Evolutionary conservation across 2,113 vertebrate species (phyloP).

Genomic region (Heterocephalus glaber): DNA sequence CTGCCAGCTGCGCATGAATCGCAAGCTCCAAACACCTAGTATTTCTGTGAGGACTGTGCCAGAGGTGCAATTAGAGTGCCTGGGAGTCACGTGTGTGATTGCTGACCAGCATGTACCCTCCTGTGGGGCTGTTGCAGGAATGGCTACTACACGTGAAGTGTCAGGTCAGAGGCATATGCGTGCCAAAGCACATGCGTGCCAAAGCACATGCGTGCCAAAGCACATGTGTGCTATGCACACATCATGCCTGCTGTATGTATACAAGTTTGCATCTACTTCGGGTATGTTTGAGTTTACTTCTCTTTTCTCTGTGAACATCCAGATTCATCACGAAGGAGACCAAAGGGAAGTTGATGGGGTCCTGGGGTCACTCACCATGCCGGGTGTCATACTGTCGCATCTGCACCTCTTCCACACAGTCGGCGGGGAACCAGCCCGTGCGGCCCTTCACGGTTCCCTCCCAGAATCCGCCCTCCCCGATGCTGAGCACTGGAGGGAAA

Average conservation of each 20-base stretch:
- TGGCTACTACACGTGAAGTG: neutral
- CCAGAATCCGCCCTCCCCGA: conserved; percentile 99
- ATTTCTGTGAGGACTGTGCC: neutral
- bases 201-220: neutral
- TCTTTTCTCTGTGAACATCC: neutral
- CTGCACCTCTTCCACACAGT: conserved; percentile 99
- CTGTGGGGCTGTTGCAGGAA: neutral
- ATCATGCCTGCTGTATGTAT: rapidly evolving
- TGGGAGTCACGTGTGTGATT: neutral
- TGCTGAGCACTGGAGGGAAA: conserved; percentile 92
- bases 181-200: rapidly evolving
- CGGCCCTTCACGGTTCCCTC: conserved; percentile 97
- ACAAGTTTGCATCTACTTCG: neutral
- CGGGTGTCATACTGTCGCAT: conserved; percentile 95
- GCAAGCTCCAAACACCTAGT: neutral
- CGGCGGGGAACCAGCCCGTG: conserved; percentile 98
- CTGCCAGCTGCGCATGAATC: conserved; percentile 28
- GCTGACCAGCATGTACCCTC: neutral
- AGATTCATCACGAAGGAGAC: neutral
- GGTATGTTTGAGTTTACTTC: neutral
- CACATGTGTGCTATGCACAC: rapidly evolving
- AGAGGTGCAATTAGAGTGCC: neutral
- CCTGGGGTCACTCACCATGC: conserved; percentile 88
- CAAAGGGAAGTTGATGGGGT: neutral
- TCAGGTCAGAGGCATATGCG: neutral